A percentile compares a stretch with the other conserved stretches of the same genome.
These are phyloP conservation scores for Ctenopoma kingsleyae DNA, from an alignment of 2,797 vertebrate species.

Conservation along the genomic window DNA sequence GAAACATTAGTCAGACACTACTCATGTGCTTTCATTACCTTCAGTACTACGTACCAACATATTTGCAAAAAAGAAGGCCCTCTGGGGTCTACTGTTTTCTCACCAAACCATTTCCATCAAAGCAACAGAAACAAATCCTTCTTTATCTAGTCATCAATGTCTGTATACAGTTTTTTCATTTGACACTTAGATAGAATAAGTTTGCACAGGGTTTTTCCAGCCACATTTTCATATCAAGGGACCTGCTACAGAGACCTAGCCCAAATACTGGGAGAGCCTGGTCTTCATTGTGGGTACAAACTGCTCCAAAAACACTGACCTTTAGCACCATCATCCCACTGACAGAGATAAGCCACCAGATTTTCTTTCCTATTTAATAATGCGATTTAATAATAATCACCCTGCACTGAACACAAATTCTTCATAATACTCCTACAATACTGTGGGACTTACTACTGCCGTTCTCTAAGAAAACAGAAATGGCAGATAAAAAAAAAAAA, in stretches of 20 bases:
- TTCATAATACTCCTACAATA: background rate
- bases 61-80: slow-evolving; percentile 21
- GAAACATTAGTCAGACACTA: background rate
- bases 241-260: background rate
- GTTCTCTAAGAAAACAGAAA: slow-evolving; percentile 1
- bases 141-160: slow-evolving; percentile 5
- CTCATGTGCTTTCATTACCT: slow-evolving; percentile 3
- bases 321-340: slow-evolving; percentile 25
- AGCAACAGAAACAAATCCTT: slow-evolving; percentile 19
- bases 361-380: slow-evolving; percentile 16
- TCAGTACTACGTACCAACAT: slow-evolving; percentile 3
- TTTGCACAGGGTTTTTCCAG: background rate
- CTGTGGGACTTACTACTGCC: slow-evolving; percentile 1
- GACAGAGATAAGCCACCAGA: slow-evolving; percentile 36
- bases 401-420: background rate
- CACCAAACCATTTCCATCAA: slow-evolving; percentile 18
- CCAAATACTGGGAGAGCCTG: background rate
- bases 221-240: slow-evolving; percentile 2
- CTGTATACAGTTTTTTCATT: background rate
- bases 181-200: background rate
- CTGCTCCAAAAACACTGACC: slow-evolving; percentile 33
- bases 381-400: slow-evolving; percentile 23
- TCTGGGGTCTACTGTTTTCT: slow-evolving; percentile 31
- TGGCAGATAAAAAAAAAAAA: background rate
- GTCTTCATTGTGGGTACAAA: slow-evolving; percentile 21